Conservation (phyloP, 2,113 vertebrate genomes). For the Microcebus griseorufus region DNA sequence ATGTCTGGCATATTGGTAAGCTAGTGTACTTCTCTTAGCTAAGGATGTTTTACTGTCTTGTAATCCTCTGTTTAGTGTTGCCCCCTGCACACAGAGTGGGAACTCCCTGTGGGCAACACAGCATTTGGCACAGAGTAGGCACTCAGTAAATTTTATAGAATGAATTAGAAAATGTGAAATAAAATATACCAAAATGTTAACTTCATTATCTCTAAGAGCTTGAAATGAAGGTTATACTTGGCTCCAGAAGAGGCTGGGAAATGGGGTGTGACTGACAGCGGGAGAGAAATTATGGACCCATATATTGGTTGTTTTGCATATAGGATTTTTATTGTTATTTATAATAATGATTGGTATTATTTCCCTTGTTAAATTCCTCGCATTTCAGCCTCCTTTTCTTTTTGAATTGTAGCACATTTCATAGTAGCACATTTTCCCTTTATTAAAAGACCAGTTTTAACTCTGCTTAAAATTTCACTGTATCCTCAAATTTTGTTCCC, state of each 20-base stretch:
- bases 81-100: background rate
- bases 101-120: background rate
- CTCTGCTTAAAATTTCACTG: constrained; percentile 7
- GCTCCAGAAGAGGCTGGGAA: background rate
- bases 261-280: background rate
- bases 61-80: background rate
- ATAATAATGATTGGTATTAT: background rate
- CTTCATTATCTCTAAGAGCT: background rate
- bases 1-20: background rate
- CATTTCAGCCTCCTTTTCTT: constrained; percentile 8
- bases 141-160: background rate
- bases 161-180: constrained; percentile 11
- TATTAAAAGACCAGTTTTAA: constrained; percentile 5
- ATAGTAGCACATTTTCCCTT: background rate
- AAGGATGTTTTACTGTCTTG: background rate
- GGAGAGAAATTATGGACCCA: background rate
- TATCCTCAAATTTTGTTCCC: constrained; percentile 1
- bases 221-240: background rate
- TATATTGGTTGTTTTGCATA: background rate
- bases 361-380: constrained; percentile 22
- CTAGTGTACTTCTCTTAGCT: background rate
- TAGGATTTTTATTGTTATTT: constrained; percentile 12
- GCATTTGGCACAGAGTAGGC: background rate
- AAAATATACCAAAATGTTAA: background rate
- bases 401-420: background rate